A percentile compares a stretch with the other conserved stretches of the same genome.
Evolutionary conservation across 2,113 vertebrate genomes (phyloP).

Genomic region (Sinocyclocheilus anshuiensis): DNA sequence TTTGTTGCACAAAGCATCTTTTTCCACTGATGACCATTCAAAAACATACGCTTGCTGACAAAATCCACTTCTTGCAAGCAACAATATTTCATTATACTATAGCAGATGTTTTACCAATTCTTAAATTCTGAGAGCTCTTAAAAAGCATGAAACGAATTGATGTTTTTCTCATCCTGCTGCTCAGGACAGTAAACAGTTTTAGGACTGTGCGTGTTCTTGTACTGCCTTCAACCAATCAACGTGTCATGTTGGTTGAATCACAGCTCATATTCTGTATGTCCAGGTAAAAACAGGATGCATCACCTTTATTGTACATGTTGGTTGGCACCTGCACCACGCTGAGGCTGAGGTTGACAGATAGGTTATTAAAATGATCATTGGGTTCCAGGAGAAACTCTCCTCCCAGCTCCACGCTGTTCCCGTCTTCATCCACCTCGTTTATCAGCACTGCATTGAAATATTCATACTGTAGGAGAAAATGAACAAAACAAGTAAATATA

Average conservation of each 20-base stretch:
- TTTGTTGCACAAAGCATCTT: background rate
- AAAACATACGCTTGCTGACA: background rate
- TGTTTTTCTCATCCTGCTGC: background rate
- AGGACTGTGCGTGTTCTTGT: background rate
- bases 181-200: background rate
- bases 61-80: background rate
- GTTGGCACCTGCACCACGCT: conserved; percentile 98
- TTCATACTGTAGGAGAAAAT: conserved; percentile 83
- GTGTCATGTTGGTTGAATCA: background rate
- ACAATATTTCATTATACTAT: background rate
- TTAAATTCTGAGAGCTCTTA: too few relatives aligned
- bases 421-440: conserved; percentile 92
- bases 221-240: background rate
- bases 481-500: background rate
- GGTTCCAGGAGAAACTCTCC: conserved; percentile 95
- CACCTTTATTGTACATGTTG: conserved; percentile 96
- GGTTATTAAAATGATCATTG: conserved; percentile 97
- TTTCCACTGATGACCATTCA: background rate
- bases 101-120: background rate
- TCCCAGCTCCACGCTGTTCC: conserved; percentile 82
- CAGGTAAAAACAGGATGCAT: conserved; percentile 13
- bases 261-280: background rate
- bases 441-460: conserved; percentile 99
- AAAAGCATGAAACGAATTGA: too few relatives aligned
- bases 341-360: conserved; percentile 95